Evolutionary conservation across 2,797 vertebrate genomes (phyloP), one percentile per base, ranked within the genome.

Genomic region (Pangasius macronema): DNA sequence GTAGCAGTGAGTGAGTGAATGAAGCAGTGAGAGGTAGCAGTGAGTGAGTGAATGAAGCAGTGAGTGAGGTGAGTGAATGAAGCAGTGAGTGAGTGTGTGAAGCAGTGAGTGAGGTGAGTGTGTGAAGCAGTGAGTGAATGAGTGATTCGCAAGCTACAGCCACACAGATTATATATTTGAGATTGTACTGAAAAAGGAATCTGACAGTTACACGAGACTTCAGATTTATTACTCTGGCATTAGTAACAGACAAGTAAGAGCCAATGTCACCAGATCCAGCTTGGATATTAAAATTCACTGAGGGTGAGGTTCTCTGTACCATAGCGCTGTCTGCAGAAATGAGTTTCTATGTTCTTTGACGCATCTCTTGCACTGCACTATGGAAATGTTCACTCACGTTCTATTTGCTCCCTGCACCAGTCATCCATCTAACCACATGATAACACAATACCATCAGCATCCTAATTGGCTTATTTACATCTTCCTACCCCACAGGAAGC

Each of bases 351-450:
- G 85, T n/a, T 49, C 80, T 83, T 83, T 90, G 88, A 91, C 90
- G 91, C 92, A 90, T 87, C 89, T 83, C 89, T 88, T 91, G 86
- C 87, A 77, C 53, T 88, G 88, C 63, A 87, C 57, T 82, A 82
- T 79, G 86, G 84, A 91, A 89, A 93, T 84, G 27, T 70, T 39
- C 75, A 36, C 84, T 82, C 87, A 85, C 80, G 88, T 88, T 73
- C 85, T 72, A 46, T 86, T 82, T 63, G 83, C 79, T 88, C 65
- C 30, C 72, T 77, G 86, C 86, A 80, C 67, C 83, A 90, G 68
- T 84, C 80, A 83, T 82, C 51, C 65, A 88, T 88, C 70, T 70
- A 82, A 84, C 83, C 57, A 82, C 42, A 83, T 49, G 39, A 65
- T 49, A 20, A 83, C 39, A 80, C 42, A 33, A 61, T 61, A 27